These are phyloP conservation scores for Harpalus rufipes DNA, from an alignment of 2,888 invertebrate species.

Conservation along the genomic window DNA sequence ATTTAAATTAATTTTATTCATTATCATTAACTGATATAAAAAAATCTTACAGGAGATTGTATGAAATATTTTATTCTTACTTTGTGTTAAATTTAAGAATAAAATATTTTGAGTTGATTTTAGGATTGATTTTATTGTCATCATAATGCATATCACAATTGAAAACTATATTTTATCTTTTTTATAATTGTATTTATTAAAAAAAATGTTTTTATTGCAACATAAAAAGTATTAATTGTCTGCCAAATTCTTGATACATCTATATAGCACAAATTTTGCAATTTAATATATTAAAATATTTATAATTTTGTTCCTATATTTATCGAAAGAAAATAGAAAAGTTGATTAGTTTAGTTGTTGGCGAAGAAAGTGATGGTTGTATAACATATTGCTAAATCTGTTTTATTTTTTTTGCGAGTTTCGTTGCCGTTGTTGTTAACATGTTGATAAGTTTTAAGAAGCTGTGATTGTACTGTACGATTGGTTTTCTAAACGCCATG, in stretches of 20 bases:
- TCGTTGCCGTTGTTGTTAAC: conserved; percentile 46
- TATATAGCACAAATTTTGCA: conserved; percentile 59
- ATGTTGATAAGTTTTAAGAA: conserved; percentile 55
- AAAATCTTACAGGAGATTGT: conserved; percentile 4
- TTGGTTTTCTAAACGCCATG: conserved; percentile 46
- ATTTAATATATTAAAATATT: conserved; percentile 54
- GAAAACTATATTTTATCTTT: conserved; percentile 52
- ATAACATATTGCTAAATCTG: conserved; percentile 27
- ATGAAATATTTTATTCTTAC: conserved; percentile 44
- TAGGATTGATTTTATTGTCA: conserved; percentile 26
- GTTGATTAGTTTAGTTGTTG: no score
- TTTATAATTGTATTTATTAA: conserved; percentile 57
- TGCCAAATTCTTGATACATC: conserved; percentile 62
- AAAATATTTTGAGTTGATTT: conserved; percentile 38
- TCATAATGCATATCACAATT: conserved; percentile 62
- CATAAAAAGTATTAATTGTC: conserved; percentile 62
- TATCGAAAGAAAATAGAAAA: conserved; percentile 23
- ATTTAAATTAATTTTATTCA: conserved; percentile 36
- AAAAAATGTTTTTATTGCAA: conserved; percentile 56
- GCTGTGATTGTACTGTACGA: conserved; percentile 56
- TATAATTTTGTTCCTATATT: conserved; percentile 62
- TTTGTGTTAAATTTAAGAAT: conserved; percentile 17
- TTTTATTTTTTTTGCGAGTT: conserved; percentile 35
- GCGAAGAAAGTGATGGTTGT: conserved; percentile 54
- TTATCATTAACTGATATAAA: conserved; percentile 19